Conservation (phyloP, 2,113 vertebrate genomes). For the Cairina moschata region DNA sequence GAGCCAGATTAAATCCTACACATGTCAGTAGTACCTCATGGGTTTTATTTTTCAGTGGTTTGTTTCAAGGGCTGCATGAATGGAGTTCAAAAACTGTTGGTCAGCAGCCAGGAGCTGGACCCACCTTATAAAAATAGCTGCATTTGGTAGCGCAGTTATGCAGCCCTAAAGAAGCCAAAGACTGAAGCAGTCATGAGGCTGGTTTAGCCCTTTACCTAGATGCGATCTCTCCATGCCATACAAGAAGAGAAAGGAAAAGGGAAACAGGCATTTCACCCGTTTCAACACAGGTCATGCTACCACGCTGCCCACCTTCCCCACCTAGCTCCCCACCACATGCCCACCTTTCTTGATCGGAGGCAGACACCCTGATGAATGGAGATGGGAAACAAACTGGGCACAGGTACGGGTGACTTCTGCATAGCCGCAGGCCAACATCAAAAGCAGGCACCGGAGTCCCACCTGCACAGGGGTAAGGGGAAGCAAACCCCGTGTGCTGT, state of each 20-base stretch:
- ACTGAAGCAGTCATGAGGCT: not conserved
- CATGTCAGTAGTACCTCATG: not conserved
- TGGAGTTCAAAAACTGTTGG: not conserved
- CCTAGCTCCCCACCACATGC: not conserved
- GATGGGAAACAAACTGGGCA: not conserved
- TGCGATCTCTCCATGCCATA: accelerated
- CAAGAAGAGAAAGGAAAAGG: not conserved
- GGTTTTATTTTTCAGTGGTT: not conserved
- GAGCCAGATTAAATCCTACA: not conserved
- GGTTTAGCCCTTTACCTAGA: not conserved
- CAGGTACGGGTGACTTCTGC: not conserved
- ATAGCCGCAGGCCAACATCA: not conserved
- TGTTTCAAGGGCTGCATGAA: not conserved
- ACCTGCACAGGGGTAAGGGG: accelerated
- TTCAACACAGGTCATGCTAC: not conserved
- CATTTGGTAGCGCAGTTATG: not conserved
- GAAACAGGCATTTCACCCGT: not conserved
- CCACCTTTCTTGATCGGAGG: not conserved
- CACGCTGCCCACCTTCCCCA: not conserved
- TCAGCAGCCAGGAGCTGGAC: not conserved
- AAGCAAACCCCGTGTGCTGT: not conserved
- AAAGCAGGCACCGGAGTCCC: not conserved
- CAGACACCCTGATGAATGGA: not conserved
- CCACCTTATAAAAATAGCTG: not conserved
- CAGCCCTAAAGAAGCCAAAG: not conserved